Evolutionary conservation across 2,888 invertebrate species (phyloP).

Genomic region (Chymomyza caudatula): DNA sequence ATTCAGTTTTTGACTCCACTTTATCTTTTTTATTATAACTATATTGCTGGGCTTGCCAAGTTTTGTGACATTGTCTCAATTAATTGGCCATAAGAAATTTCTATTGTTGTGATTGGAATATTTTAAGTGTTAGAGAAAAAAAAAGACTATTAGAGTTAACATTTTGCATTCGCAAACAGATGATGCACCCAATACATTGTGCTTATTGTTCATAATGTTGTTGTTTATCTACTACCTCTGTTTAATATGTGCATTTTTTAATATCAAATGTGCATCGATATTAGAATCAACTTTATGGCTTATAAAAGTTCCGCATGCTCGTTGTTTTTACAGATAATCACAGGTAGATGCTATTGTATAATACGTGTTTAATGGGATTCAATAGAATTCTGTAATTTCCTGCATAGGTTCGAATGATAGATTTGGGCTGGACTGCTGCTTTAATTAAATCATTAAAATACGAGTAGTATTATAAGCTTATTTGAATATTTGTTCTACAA

Average conservation of each 20-base stretch:
- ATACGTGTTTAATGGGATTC: too few species aligned
- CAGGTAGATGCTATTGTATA: neutral
- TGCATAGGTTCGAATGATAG: too few species aligned
- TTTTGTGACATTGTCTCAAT: conserved; percentile 32
- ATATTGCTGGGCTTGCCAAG: neutral
- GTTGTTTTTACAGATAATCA: neutral
- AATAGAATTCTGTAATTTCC: too few species aligned
- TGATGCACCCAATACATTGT: neutral
- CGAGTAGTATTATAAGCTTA: too few species aligned
- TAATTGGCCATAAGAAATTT: conserved; percentile 32
- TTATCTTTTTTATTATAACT: neutral
- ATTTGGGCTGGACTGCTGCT: too few species aligned
- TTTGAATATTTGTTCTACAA: too few species aligned
- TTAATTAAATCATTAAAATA: too few species aligned
- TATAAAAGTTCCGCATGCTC: too few species aligned
- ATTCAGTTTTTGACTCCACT: neutral
- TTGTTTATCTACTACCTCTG: conserved; percentile 18
- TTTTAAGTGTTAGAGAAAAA: conserved; percentile 18
- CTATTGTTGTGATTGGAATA: conserved; percentile 20
- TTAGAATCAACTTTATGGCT: too few species aligned
- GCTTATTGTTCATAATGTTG: conserved; percentile 46
- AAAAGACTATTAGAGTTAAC: neutral
- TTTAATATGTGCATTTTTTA: conserved; percentile 65
- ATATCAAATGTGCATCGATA: conserved; percentile 44
- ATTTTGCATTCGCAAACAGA: neutral